Evolutionary conservation across 2,113 vertebrate genomes (phyloP).

Genomic region (Leptodactylus fuscus): DNA sequence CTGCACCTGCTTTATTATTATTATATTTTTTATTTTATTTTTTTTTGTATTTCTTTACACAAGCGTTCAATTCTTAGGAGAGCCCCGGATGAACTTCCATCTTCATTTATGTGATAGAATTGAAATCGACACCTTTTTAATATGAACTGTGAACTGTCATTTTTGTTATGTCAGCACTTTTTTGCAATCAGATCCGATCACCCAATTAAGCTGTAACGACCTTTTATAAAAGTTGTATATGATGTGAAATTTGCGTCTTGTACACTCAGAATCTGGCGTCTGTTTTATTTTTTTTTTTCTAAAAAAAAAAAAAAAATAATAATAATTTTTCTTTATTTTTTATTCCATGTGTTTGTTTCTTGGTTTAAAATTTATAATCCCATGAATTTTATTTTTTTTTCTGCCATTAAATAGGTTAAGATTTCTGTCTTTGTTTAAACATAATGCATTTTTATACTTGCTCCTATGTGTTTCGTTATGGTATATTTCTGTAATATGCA

Average conservation of each 20-base stretch:
- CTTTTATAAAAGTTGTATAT: conserved; percentile 32
- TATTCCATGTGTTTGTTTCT: conserved; percentile 37
- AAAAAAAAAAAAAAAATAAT: too few relatives aligned
- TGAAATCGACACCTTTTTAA: conserved; percentile 2
- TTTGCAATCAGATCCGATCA: conserved; percentile 26
- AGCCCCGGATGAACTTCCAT: not conserved
- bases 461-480: conserved; percentile 45
- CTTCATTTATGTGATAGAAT: not conserved
- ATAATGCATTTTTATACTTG: conserved; percentile 42
- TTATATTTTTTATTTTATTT: too few relatives aligned
- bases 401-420: conserved; percentile 43
- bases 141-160: conserved; percentile 34
- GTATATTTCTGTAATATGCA: conserved; percentile 59
- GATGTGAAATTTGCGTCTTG: conserved; percentile 34
- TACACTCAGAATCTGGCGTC: conserved; percentile 5
- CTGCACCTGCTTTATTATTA: not conserved
- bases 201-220: conserved; percentile 27
- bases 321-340: not conserved
- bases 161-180: conserved; percentile 24
- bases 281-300: not conserved
- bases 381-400: conserved; percentile 11
- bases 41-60: not conserved
- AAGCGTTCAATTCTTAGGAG: not conserved
- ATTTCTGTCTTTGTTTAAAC: conserved; percentile 40
- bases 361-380: conserved; percentile 42